These are phyloP conservation scores for Aphidoletes aphidimyza DNA, from an alignment of 2,888 invertebrate genomes.

Conservation along the genomic window DNA sequence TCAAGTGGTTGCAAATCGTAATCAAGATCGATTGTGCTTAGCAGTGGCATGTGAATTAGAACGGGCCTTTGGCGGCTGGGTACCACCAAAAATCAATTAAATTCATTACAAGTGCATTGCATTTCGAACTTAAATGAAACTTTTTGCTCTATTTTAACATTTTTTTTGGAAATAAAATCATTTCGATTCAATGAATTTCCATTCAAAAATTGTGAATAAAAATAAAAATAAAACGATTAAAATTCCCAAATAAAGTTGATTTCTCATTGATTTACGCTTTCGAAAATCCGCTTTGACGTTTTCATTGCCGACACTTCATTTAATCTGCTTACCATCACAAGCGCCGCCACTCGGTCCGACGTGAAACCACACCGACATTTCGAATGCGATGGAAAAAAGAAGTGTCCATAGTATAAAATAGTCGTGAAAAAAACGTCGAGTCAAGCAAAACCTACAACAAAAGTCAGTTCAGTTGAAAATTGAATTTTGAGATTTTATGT, in stretches of 20 bases:
- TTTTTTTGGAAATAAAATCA: too few relatives aligned
- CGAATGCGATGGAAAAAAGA: neutral
- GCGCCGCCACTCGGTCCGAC: slow-evolving; percentile 3
- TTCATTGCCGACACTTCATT: too few relatives aligned
- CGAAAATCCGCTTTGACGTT: too few relatives aligned
- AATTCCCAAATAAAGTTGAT: too few relatives aligned
- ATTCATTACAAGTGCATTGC: too few relatives aligned
- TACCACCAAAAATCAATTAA: slow-evolving; percentile 53
- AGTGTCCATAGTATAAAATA: neutral
- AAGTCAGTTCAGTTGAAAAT: slow-evolving; percentile 1
- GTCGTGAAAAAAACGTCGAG: neutral
- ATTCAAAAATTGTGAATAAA: too few relatives aligned
- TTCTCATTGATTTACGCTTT: too few relatives aligned
- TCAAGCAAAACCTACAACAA: slow-evolving; percentile 22
- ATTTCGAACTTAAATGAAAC: too few relatives aligned
- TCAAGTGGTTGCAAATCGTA: slow-evolving; percentile 83
- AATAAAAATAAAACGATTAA: too few relatives aligned
- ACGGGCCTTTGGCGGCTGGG: slow-evolving; percentile 82
- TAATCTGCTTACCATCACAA: too few relatives aligned
- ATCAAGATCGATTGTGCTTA: slow-evolving; percentile 86
- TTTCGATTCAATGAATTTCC: too few relatives aligned
- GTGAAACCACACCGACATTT: neutral
- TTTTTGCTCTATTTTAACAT: too few relatives aligned
- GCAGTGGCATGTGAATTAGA: slow-evolving; percentile 90
- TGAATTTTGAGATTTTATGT: neutral